A percentile compares a stretch with the other conserved stretches of the same genome.
Evolutionary conservation across 2,113 vertebrate genomes (phyloP).

Genomic region (Cavia aperea): DNA sequence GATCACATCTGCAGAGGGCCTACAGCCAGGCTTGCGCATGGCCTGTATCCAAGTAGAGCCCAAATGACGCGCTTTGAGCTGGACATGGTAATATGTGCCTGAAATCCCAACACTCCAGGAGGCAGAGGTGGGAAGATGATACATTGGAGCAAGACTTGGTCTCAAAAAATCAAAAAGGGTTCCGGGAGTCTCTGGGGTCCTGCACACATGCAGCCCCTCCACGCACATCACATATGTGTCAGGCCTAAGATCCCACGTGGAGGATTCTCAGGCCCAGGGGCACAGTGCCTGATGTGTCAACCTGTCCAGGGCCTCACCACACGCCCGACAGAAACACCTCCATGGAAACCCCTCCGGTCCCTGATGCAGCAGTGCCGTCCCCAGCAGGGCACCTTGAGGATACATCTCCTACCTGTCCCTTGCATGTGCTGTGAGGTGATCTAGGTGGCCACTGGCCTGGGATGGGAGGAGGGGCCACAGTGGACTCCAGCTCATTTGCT

Average conservation of each 20-base stretch:
- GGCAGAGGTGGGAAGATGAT: background rate
- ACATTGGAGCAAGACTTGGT: background rate
- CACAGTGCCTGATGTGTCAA: background rate
- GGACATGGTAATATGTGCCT: background rate
- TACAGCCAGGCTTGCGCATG: background rate
- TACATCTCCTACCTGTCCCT: background rate
- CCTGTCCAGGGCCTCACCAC: background rate
- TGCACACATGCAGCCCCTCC: background rate
- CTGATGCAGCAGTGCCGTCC: background rate
- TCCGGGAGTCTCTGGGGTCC: background rate
- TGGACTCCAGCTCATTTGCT: fast-evolving
- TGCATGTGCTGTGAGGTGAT: background rate
- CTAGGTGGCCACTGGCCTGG: background rate
- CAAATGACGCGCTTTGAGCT: background rate
- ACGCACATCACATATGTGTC: background rate
- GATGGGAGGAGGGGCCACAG: background rate
- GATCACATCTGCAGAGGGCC: fast-evolving
- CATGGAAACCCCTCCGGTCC: background rate
- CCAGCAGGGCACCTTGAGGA: background rate
- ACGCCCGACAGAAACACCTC: background rate
- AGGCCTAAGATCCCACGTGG: background rate
- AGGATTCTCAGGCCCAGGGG: background rate
- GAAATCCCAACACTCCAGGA: background rate
- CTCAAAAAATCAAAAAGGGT: background rate
- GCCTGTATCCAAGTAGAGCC: background rate